Percentiles rank a stretch among this genome's conserved stretches.
Conservation (phyloP, 2,888 invertebrate species). For the Pristionchus entomophagus region DNA sequence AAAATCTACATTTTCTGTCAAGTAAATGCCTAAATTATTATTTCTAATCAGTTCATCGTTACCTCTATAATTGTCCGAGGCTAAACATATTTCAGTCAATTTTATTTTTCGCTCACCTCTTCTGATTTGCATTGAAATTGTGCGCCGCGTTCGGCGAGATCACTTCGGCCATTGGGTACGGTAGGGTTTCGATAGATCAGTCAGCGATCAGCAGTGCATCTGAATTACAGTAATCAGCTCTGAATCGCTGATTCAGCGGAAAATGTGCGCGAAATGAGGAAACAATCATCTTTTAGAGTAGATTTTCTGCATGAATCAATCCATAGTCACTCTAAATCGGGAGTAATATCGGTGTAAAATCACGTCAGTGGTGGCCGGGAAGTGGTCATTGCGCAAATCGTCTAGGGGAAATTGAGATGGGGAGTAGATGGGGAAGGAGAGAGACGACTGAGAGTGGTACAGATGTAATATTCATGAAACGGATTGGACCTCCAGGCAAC, state of each 20-base stretch:
- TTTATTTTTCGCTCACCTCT: background rate
- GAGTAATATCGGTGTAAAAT: background rate
- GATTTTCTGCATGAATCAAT: too few species aligned
- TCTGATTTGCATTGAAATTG: constrained; percentile 22
- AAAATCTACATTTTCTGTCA: too few species aligned
- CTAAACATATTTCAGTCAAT: background rate
- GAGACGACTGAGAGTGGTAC: constrained; percentile 17
- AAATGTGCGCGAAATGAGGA: background rate
- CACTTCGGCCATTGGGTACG: constrained; percentile 3
- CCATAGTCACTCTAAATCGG: too few species aligned
- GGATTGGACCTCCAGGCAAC: constrained; percentile 23
- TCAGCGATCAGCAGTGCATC: constrained; percentile 34
- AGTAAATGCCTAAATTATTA: too few species aligned
- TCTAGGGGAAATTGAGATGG: background rate
- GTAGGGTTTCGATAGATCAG: background rate
- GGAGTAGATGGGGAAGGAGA: background rate
- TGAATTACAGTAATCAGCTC: background rate
- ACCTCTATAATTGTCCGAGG: too few species aligned
- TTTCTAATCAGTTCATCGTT: too few species aligned
- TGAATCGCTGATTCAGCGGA: background rate
- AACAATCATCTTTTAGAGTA: too few species aligned
- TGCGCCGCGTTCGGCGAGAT: background rate
- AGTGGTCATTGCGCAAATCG: background rate
- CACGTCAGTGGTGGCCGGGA: background rate
- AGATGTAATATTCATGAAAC: constrained; percentile 34